These are phyloP conservation scores for Protonibea diacanthus DNA, from an alignment of 2,797 vertebrate genomes.

Conservation along the genomic window DNA sequence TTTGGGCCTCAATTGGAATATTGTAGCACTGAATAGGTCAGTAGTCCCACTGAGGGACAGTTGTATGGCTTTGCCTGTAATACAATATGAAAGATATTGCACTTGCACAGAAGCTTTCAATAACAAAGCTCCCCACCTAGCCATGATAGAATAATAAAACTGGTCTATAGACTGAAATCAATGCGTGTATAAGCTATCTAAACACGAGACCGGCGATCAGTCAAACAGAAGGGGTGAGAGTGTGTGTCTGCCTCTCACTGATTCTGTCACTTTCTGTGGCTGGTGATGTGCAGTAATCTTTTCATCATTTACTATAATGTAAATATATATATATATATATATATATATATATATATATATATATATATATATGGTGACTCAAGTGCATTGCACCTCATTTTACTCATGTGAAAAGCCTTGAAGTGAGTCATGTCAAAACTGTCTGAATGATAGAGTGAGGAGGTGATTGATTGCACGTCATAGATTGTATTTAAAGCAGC, in stretches of 20 bases:
- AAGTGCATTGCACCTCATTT: not conserved
- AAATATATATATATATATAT: not conserved
- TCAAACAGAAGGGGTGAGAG: constrained; percentile 46
- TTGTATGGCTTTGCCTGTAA: constrained; percentile 68
- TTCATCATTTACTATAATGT: constrained; percentile 40
- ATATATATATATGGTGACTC: not conserved
- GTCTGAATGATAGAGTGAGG: not conserved
- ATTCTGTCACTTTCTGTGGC: constrained; percentile 29
- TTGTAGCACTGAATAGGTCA: constrained; percentile 65
- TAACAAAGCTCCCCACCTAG: constrained; percentile 68
- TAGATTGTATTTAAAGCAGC: constrained; percentile 4
- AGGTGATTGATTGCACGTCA: not conserved
- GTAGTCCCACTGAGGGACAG: constrained; percentile 64
- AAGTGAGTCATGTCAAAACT: constrained; percentile 10
- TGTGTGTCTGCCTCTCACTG: constrained; percentile 22
- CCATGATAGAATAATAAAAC: constrained; percentile 73
- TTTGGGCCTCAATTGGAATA: constrained; percentile 57
- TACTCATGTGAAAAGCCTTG: not conserved
- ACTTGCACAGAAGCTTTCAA: constrained; percentile 67
- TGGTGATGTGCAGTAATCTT: constrained; percentile 37
- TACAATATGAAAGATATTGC: constrained; percentile 75
- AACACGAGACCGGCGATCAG: constrained; percentile 50
- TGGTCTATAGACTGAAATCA: constrained; percentile 60
- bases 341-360: too few species aligned
- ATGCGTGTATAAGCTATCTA: constrained; percentile 47